Conservation (phyloP, 2,113 vertebrate species). For the Melozone crissalis region DNA sequence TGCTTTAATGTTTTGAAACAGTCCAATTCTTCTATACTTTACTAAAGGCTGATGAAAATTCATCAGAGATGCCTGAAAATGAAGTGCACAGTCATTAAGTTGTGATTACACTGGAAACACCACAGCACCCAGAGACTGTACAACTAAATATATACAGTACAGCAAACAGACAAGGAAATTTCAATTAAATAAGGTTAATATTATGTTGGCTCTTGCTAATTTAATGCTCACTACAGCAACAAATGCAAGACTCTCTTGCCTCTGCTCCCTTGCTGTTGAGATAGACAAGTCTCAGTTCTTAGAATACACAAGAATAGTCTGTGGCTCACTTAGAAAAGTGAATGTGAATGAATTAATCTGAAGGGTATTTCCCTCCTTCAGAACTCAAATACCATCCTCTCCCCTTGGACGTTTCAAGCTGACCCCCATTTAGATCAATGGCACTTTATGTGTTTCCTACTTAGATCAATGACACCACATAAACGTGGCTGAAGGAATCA, state of each 20-base stretch:
- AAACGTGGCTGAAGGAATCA: neutral
- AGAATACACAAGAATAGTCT: neutral
- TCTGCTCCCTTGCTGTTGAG: neutral
- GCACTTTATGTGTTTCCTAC: neutral
- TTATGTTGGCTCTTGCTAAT: slow-evolving; percentile 16
- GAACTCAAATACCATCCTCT: neutral
- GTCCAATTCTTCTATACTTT: neutral
- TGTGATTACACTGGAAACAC: neutral
- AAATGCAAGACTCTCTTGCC: neutral
- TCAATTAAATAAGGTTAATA: slow-evolving; percentile 68
- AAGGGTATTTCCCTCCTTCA: neutral
- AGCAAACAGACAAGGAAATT: neutral
- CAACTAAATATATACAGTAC: slow-evolving; percentile 35
- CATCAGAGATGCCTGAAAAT: neutral
- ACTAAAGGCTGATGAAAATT: neutral
- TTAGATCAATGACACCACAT: neutral
- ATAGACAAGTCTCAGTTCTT: neutral
- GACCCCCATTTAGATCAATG: neutral
- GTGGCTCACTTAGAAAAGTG: neutral
- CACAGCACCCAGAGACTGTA: neutral
- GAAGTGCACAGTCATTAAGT: neutral
- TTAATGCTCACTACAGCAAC: slow-evolving; percentile 50
- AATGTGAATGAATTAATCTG: neutral
- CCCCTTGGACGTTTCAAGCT: neutral
- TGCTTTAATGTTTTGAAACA: neutral